A percentile compares a stretch with the other conserved stretches of the same genome.
Evolutionary conservation across 92 coral and sea anemone species (phyloP).

Genomic region (Galaxea fascicularis): DNA sequence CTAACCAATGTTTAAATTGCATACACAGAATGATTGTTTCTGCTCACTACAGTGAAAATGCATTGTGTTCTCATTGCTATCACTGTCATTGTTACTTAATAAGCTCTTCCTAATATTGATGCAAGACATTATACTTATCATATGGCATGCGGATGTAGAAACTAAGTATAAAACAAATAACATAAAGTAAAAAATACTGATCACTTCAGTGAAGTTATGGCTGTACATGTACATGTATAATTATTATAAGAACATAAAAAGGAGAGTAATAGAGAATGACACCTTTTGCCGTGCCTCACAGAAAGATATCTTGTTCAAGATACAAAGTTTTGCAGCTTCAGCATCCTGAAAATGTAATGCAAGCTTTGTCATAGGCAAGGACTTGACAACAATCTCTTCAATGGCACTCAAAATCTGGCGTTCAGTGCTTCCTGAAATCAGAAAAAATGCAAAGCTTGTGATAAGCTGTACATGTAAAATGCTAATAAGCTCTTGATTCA

Average conservation of each 20-base stretch:
- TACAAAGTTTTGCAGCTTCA: slow-evolving; percentile 17
- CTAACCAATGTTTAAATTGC: background rate
- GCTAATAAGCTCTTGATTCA: background rate
- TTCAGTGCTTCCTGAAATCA: background rate
- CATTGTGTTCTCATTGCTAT: background rate
- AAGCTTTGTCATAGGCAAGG: background rate
- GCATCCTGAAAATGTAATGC: background rate
- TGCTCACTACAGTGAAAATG: background rate
- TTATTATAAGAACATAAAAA: no score
- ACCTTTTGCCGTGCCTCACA: slow-evolving; percentile 27
- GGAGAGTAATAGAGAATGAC: background rate
- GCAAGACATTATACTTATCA: no score
- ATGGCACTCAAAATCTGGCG: slow-evolving; percentile 1
- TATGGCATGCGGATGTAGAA: no score
- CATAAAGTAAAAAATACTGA: no score
- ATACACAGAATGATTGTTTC: background rate
- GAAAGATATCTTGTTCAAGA: slow-evolving; percentile 10
- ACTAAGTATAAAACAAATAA: no score
- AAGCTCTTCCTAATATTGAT: no score
- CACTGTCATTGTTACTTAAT: background rate
- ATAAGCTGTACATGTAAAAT: background rate
- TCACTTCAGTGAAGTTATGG: no score
- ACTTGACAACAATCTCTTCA: slow-evolving; percentile 4
- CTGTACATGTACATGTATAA: no score
- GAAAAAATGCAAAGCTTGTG: background rate